phyloP scores from a whole-genome alignment of 2,888 invertebrate genomes.

The Crocallis elinguaria region DNA sequence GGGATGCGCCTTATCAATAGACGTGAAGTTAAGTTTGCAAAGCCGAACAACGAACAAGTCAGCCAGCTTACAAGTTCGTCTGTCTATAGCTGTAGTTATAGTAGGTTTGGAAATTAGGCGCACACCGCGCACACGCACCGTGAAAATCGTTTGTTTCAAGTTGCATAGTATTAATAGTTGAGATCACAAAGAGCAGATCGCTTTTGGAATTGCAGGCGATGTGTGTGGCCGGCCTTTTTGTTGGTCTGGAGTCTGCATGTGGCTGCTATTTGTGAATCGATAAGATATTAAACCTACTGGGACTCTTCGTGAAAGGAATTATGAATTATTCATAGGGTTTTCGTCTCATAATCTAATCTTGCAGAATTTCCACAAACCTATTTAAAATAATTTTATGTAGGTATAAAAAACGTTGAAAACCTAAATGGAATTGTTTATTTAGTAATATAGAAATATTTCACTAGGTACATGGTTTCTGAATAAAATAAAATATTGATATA shows the following conservation, averaged over 20 bases:
- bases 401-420: too few relatives aligned
- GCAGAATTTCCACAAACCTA: too few relatives aligned
- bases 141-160: constrained; percentile 71
- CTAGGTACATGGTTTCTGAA: too few relatives aligned
- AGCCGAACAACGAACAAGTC: constrained; percentile 9
- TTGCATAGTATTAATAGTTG: constrained; percentile 60
- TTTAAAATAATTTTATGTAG: too few relatives aligned
- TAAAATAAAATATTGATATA: too few relatives aligned
- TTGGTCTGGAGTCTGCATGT: constrained; percentile 27
- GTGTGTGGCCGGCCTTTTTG: constrained; percentile 56
- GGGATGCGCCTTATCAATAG: too few relatives aligned
- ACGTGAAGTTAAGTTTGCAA: neutral
- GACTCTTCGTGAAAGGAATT: neutral
- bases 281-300: constrained; percentile 2
- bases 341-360: too few relatives aligned
- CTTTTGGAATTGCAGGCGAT: constrained; percentile 38
- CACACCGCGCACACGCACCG: constrained; percentile 47
- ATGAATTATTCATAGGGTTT: neutral
- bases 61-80: neutral
- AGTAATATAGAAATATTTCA: too few relatives aligned
- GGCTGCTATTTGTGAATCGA: constrained; percentile 13
- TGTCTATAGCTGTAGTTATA: constrained; percentile 13
- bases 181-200: constrained; percentile 48
- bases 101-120: constrained; percentile 53
- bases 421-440: too few relatives aligned